phyloP scores from a whole-genome alignment of 2,113 vertebrate genomes.

The Eulacestoma nigropectus region DNA sequence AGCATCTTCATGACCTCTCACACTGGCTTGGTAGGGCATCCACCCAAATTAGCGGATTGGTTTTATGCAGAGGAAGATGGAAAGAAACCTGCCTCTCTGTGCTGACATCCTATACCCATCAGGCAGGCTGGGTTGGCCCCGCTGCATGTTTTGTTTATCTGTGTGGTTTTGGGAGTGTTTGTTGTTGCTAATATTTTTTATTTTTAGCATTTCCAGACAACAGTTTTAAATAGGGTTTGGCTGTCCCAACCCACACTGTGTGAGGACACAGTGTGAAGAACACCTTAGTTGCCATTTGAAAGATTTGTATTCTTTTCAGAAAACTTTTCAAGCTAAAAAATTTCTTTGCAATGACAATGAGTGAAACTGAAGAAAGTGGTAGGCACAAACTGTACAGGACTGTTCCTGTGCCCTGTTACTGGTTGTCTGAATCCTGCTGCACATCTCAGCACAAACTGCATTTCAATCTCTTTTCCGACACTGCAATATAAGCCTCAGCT shows the following conservation, averaged over 20 bases:
- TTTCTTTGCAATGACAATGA: background rate
- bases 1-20: background rate
- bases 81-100: background rate
- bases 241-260: background rate
- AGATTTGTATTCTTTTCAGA: background rate
- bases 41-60: background rate
- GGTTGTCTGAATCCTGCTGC: background rate
- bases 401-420: background rate
- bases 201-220: background rate
- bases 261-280: background rate
- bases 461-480: background rate
- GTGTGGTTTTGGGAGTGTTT: background rate
- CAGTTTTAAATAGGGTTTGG: background rate
- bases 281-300: background rate
- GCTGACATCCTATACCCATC: background rate
- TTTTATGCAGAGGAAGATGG: background rate
- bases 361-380: background rate
- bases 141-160: fast-evolving
- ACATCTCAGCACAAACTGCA: background rate
- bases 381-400: background rate
- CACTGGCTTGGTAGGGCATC: background rate
- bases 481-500: background rate
- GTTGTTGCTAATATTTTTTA: too few species aligned
- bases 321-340: background rate
- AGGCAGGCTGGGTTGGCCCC: background rate